Conservation (phyloP, 1,140 invertebrate genomes). For the Neodiprion fabricii region DNA sequence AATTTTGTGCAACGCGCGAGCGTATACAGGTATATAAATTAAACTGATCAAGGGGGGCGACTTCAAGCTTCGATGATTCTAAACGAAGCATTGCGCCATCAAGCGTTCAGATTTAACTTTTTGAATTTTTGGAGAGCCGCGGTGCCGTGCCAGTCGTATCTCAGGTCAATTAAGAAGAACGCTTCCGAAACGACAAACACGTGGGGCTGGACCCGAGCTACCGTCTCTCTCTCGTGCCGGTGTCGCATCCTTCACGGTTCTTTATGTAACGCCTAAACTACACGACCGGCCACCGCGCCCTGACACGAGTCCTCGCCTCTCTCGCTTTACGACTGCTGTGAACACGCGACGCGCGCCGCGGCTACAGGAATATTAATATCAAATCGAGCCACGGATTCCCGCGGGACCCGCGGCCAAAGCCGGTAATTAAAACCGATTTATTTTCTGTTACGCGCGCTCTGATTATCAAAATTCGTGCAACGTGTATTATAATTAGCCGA, state of each 20-base stretch:
- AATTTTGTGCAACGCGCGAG: too few relatives aligned
- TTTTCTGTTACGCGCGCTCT: neutral
- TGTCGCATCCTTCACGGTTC: conserved; percentile 10
- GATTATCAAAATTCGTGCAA: too few relatives aligned
- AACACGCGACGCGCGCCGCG: neutral
- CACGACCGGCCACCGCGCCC: neutral
- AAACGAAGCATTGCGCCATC: neutral
- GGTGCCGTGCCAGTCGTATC: conserved; percentile 49
- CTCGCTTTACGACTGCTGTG: neutral
- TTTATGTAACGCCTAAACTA: conserved; percentile 11
- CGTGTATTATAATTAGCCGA: neutral
- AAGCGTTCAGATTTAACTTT: conserved; percentile 7
- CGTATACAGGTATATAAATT: too few relatives aligned
- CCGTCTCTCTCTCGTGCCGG: conserved; percentile 25
- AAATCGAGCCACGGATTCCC: neutral
- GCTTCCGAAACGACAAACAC: conserved; percentile 62
- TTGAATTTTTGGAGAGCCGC: conserved; percentile 7
- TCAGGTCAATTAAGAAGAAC: conserved; percentile 61
- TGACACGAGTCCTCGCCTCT: neutral
- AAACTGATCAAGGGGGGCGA: neutral
- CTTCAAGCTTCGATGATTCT: neutral
- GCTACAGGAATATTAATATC: neutral
- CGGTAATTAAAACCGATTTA: neutral
- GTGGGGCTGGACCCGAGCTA: conserved; percentile 35
- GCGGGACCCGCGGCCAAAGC: neutral